Conservation (phyloP, 2,888 invertebrate species). For the Chymomyza caudatula region DNA sequence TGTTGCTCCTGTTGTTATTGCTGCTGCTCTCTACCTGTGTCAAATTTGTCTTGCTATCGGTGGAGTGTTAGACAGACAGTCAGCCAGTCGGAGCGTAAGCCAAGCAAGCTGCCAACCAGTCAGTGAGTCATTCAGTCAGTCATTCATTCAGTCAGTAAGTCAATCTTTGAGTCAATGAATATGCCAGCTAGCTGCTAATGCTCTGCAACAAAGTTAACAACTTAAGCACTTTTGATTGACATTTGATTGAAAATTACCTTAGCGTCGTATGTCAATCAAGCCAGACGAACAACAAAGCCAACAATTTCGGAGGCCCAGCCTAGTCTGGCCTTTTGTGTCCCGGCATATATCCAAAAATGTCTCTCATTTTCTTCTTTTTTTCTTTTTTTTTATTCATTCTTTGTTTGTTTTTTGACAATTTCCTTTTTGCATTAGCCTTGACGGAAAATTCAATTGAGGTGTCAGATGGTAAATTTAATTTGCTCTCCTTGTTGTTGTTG, state of each 20-base stretch:
- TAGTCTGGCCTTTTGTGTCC: no score
- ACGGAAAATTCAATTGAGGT: conserved; percentile 60
- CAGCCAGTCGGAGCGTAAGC: no score
- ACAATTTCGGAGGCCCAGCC: no score
- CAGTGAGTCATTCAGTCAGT: background rate
- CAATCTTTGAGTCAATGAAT: background rate
- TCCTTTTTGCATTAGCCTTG: background rate
- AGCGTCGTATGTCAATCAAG: conserved; percentile 67
- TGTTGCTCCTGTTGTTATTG: background rate
- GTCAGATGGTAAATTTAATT: conserved; percentile 63
- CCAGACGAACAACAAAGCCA: conserved; percentile 54
- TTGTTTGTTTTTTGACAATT: conserved; percentile 16
- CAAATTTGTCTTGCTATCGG: background rate
- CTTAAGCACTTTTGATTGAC: conserved; percentile 66
- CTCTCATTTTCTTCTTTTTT: background rate
- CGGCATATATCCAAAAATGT: background rate
- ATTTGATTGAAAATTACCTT: conserved; percentile 70
- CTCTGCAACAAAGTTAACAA: conserved; percentile 39
- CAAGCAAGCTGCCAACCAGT: background rate
- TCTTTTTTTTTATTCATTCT: background rate
- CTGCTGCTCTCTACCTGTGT: background rate
- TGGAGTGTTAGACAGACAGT: background rate
- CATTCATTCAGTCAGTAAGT: background rate
- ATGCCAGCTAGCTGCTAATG: conserved; percentile 1
- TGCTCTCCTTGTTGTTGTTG: conserved; percentile 28